Conservation (phyloP, 1,140 invertebrate species). For the Neelides sp. region DNA sequence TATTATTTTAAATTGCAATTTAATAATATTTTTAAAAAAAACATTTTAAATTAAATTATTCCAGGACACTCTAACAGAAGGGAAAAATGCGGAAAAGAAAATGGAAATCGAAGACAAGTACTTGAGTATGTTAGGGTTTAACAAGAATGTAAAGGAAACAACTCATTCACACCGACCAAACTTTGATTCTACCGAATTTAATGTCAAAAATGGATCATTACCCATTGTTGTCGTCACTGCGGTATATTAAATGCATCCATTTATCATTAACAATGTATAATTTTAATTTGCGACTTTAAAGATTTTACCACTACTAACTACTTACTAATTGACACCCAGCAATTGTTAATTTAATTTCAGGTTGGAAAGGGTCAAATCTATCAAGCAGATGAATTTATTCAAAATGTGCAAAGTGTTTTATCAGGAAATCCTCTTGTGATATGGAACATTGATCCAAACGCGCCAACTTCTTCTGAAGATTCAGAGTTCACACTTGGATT, state of each 20-base stretch:
- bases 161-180: constrained; percentile 1
- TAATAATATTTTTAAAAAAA: neutral
- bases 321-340: neutral
- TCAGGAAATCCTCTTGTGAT: constrained; percentile 19
- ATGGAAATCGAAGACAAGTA: constrained; percentile 29
- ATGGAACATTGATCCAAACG: constrained; percentile 20
- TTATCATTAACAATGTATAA: no score
- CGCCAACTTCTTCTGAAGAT: constrained; percentile 13
- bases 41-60: neutral
- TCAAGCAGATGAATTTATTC: constrained; percentile 21
- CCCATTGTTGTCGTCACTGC: constrained; percentile 19
- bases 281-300: neutral
- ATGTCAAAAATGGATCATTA: constrained; percentile 10
- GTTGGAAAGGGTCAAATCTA: constrained; percentile 11
- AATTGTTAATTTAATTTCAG: constrained; percentile 5
- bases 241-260: constrained; percentile 7
- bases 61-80: constrained; percentile 23
- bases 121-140: constrained; percentile 25
- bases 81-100: constrained; percentile 16
- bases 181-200: constrained; percentile 7
- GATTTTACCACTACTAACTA: neutral
- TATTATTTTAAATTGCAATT: neutral
- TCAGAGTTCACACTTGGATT: constrained; percentile 33
- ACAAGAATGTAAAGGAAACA: constrained; percentile 3
- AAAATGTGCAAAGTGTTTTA: constrained; percentile 19